These are phyloP conservation scores for Melopsittacus undulatus DNA, from an alignment of 2,797 vertebrate genomes.

Conservation along the genomic window DNA sequence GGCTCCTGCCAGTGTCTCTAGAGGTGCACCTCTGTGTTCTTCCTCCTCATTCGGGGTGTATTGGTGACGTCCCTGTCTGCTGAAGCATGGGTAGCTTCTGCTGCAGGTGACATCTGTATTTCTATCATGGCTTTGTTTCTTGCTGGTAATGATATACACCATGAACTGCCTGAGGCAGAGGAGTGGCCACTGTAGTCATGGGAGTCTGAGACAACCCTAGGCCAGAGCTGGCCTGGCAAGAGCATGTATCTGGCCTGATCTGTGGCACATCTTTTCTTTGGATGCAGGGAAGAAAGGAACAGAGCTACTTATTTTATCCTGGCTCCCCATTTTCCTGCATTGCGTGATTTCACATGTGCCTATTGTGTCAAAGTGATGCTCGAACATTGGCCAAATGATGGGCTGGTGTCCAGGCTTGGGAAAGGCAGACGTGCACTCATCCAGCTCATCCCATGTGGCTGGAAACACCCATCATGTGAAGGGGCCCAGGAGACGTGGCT, in stretches of 20 bases:
- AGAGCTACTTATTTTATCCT: neutral
- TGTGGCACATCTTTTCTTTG: neutral
- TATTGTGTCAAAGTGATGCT: conserved; percentile 2
- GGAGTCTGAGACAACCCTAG: neutral
- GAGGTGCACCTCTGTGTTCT: neutral
- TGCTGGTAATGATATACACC: neutral
- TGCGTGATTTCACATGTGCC: neutral
- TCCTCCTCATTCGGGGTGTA: accelerated
- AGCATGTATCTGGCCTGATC: neutral
- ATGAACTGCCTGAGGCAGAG: neutral
- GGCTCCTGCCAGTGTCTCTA: neutral
- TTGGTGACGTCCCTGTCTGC: neutral
- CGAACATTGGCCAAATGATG: accelerated
- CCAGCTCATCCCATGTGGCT: neutral
- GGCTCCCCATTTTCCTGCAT: accelerated
- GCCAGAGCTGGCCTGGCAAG: neutral
- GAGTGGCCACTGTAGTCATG: neutral
- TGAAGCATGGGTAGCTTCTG: neutral
- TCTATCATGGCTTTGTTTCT: neutral
- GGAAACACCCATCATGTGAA: neutral
- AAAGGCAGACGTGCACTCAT: neutral
- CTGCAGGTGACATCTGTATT: neutral
- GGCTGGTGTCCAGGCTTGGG: neutral
- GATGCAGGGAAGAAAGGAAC: neutral
- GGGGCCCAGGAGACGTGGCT: accelerated